Evolutionary conservation across 2,113 vertebrate genomes (phyloP), one percentile per base, ranked within the genome.

Genomic region (Antechinus flavipes): DNA sequence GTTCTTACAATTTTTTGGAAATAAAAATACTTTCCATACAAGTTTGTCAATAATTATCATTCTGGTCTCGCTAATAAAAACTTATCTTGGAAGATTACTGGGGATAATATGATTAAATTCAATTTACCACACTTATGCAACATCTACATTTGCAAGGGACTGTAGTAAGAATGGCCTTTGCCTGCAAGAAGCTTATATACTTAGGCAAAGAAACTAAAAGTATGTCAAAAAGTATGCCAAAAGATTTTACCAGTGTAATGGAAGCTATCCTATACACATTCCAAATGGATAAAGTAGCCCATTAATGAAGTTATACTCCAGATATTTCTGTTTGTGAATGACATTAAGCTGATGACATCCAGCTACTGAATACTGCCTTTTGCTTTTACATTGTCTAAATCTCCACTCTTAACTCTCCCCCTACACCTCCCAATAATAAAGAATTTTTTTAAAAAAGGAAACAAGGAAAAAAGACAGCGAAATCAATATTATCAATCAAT

Each of bases 11-110:
- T 19, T n/a, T 50, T 30, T 50, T 25, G 89, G 47, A 47, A 47
- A 27, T 10, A 9, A 54, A 27, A 76, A 95, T 61, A 61, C 53
- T 54, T 54, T 53, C 47, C 54, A 54, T 91, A 50, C 25, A 35
- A 58, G 49, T 94, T 76, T 95, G 93, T 91, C 10, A 50, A 90
- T 91, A n/a, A 84, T 94, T 93, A 52, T 93, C 92, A 76, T 35
- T 4, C 6, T n/a, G 68, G 35, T 42, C 68, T 42, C 68, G 56
- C 47, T 93, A 56, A 90, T 91, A 90, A 94, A 50, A 42, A 55
- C 10, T 16, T 10, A 90, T 35, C 61, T 94, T 90, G 24, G n/a
- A 90, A 91, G 90, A 91, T 14, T 47, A 30, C 23, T 9, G 14
- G 52, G 49, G 27, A 55, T 23, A 52, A 54, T 61, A 49, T 25